These are phyloP conservation scores for Vidua macroura DNA, from an alignment of 2,113 vertebrate species.

Conservation along the genomic window DNA sequence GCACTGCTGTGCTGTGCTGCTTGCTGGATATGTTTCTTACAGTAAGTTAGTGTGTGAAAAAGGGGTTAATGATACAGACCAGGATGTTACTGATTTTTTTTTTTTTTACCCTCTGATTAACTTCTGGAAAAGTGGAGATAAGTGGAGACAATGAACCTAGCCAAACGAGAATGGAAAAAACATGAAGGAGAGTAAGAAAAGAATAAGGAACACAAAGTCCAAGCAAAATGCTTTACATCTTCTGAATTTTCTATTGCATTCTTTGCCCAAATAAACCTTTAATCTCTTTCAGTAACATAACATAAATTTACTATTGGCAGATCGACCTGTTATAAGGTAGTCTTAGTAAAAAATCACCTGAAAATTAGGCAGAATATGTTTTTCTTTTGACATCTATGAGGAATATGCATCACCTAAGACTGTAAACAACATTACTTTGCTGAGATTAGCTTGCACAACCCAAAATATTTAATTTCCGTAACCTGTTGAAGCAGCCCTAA, in stretches of 20 bases:
- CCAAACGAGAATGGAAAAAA: not conserved
- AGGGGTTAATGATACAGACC: not conserved
- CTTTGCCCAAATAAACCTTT: not conserved
- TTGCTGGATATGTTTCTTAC: not conserved
- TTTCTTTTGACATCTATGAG: slow-evolving; percentile 16
- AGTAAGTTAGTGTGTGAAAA: not conserved
- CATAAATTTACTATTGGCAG: not conserved
- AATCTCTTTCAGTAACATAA: not conserved
- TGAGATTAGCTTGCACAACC: not conserved
- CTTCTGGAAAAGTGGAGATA: slow-evolving; percentile 7
- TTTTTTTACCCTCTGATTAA: not conserved
- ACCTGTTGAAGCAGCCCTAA: not conserved
- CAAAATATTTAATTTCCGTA: not conserved
- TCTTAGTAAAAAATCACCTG: not conserved
- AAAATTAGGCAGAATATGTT: not conserved
- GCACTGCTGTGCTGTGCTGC: not conserved
- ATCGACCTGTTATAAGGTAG: not conserved
- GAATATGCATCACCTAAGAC: not conserved
- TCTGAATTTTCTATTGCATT: not conserved
- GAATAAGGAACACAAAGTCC: not conserved
- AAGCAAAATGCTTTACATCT: not conserved
- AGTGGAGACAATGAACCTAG: not conserved
- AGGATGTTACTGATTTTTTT: not conserved
- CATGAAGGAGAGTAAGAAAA: not conserved
- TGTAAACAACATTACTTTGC: not conserved